Evolutionary conservation across 1,140 invertebrate genomes (phyloP).

Genomic region (Scaptomyza graminum): DNA sequence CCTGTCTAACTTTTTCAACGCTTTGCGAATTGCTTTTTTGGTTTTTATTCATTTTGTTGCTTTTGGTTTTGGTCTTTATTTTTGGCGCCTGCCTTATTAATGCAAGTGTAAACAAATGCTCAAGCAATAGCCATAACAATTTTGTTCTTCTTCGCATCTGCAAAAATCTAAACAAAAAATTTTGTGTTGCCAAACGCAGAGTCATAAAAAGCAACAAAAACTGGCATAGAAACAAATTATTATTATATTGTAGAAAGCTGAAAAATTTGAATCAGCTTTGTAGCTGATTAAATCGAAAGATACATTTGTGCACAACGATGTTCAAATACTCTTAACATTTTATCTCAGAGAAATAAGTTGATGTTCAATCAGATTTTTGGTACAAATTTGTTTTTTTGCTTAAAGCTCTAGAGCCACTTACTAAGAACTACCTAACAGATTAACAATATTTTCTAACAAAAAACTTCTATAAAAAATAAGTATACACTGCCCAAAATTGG

Average conservation of each 20-base stretch:
- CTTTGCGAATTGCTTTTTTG: neutral
- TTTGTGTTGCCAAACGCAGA: slow-evolving; percentile 22
- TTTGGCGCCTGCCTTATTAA: slow-evolving; percentile 30
- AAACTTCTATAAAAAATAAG: too few relatives aligned
- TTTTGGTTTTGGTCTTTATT: neutral
- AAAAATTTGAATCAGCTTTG: neutral
- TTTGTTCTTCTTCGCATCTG: neutral
- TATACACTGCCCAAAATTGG: too few relatives aligned
- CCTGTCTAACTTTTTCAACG: too few relatives aligned
- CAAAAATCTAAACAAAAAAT: slow-evolving; percentile 25
- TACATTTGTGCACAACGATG: neutral
- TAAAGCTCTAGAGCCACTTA: too few relatives aligned
- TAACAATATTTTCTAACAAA: too few relatives aligned
- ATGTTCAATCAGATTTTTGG: too few relatives aligned
- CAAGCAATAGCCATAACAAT: slow-evolving; percentile 22
- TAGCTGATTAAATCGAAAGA: neutral
- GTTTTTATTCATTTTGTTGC: neutral
- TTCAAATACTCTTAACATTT: neutral
- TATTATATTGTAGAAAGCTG: neutral
- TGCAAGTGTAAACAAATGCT: slow-evolving; percentile 32
- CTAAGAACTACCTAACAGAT: too few relatives aligned
- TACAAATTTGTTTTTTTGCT: too few relatives aligned
- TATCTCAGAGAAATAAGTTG: too few relatives aligned
- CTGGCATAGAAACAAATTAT: neutral
- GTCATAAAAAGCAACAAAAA: slow-evolving; percentile 21